Conservation (phyloP, 2,113 vertebrate genomes). For the Eonycteris spelaea region DNA sequence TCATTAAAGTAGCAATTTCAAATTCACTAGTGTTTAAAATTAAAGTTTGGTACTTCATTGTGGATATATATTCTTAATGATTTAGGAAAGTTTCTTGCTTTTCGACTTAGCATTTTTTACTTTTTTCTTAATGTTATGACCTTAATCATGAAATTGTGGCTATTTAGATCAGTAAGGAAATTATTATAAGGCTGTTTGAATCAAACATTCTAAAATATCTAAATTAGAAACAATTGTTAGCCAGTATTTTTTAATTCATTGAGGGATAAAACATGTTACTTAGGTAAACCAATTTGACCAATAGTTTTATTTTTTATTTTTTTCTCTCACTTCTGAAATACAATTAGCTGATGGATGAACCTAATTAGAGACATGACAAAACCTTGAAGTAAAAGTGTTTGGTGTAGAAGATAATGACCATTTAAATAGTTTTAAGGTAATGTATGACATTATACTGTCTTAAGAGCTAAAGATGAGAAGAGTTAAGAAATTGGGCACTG, state of each 20-base stretch:
- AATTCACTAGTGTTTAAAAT: constrained; percentile 56
- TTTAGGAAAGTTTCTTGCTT: constrained; percentile 50
- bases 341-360: neutral
- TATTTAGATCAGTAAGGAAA: neutral
- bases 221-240: neutral
- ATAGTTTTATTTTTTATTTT: neutral
- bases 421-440: neutral
- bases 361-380: neutral
- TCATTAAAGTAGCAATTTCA: constrained; percentile 57
- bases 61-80: constrained; percentile 21
- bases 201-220: neutral
- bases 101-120: neutral
- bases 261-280: neutral
- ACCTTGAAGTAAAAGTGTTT: neutral
- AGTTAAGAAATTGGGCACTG: neutral
- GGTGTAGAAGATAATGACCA: neutral
- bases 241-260: neutral
- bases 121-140: neutral
- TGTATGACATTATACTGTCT: neutral
- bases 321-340: neutral
- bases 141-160: neutral
- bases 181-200: neutral
- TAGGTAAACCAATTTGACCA: neutral
- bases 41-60: constrained; percentile 63
- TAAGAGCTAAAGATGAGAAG: neutral